A percentile compares a stretch with the other conserved stretches of the same genome.
These are phyloP conservation scores for Mormyrops boulengeri DNA, from an alignment of 2,797 vertebrate genomes.

Conservation along the genomic window DNA sequence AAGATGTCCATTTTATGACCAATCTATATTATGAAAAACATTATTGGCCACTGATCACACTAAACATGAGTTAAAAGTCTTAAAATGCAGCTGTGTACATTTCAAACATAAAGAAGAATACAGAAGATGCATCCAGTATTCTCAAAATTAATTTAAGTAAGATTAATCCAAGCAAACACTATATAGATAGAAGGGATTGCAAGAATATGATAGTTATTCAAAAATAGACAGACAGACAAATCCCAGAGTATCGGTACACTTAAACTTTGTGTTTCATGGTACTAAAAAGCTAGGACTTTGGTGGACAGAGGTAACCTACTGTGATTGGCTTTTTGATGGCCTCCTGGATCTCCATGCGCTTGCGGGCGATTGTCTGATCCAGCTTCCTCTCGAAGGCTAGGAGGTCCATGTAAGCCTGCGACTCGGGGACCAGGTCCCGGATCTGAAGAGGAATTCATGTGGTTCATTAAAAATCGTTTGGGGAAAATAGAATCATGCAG, in stretches of 20 bases:
- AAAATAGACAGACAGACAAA: background rate
- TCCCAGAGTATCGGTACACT: background rate
- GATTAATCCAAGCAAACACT: background rate
- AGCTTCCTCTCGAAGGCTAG: constrained; percentile 96
- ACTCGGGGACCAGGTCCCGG: constrained; percentile 92
- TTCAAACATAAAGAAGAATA: background rate
- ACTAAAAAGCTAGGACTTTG: background rate
- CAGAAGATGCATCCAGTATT: background rate
- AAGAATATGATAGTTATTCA: background rate
- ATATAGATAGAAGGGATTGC: background rate
- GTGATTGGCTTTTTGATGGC: constrained; percentile 98
- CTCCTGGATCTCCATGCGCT: constrained; percentile 98
- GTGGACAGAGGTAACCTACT: constrained; percentile 45
- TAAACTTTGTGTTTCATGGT: background rate
- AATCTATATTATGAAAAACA: background rate
- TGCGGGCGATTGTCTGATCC: constrained; percentile 95
- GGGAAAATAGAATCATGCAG: background rate
- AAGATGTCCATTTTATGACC: background rate
- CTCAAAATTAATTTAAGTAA: background rate
- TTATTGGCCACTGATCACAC: background rate
- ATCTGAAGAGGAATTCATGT: constrained; percentile 61
- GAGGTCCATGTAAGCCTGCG: constrained; percentile 98
- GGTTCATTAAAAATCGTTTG: background rate
- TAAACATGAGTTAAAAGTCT: background rate
- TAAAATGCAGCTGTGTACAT: background rate